Evolutionary conservation across 2,797 vertebrate genomes (phyloP).

Genomic region (Rallus crepitans): DNA sequence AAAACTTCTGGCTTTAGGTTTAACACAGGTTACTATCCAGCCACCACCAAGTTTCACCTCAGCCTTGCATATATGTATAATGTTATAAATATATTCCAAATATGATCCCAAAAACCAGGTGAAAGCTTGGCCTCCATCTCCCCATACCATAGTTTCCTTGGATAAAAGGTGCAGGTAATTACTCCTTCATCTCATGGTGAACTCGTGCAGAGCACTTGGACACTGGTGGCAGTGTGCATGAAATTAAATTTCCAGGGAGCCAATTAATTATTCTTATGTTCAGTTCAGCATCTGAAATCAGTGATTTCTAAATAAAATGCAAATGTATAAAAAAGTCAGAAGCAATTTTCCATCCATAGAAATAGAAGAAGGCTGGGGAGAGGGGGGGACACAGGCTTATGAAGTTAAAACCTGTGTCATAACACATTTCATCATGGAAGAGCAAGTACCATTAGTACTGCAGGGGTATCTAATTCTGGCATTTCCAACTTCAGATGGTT

Average conservation of each 20-base stretch:
- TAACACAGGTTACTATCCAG: not conserved
- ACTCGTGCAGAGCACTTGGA: not conserved
- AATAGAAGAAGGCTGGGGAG: not conserved
- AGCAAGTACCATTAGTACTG: slow-evolving; percentile 39
- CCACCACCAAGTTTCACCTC: not conserved
- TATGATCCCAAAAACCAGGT: not conserved
- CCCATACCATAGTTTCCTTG: not conserved
- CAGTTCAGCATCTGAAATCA: not conserved
- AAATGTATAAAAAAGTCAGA: not conserved
- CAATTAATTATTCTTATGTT: not conserved
- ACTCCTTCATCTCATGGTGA: not conserved
- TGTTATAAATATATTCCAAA: not conserved
- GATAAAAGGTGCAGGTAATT: not conserved
- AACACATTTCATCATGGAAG: slow-evolving; percentile 16
- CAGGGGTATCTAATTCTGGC: slow-evolving; percentile 50
- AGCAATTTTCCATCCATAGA: not conserved
- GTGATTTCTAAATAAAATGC: not conserved
- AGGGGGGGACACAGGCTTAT: not conserved
- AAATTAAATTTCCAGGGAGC: not conserved
- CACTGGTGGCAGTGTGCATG: accelerated
- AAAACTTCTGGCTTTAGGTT: not conserved
- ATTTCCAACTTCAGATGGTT: slow-evolving; percentile 16
- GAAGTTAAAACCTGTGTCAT: slow-evolving; percentile 28
- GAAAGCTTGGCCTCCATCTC: not conserved
- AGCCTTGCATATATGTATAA: not conserved